Evolutionary conservation across 2,888 invertebrate genomes (phyloP).

Genomic region (Corbicula japonica): DNA sequence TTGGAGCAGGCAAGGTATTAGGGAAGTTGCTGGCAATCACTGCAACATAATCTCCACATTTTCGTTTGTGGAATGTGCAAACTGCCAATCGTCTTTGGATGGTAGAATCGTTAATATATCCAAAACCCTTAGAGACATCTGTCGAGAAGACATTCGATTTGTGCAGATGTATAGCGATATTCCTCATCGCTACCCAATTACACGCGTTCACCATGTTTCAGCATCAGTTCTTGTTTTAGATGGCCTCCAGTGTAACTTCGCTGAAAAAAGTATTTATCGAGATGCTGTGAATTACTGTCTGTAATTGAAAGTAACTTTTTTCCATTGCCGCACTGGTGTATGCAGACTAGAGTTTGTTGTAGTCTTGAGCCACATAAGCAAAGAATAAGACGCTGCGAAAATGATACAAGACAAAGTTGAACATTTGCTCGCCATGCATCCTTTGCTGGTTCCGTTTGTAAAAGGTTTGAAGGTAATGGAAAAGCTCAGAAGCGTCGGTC

Average conservation of each 20-base stretch:
- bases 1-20: background rate
- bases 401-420: background rate
- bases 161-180: constrained; percentile 4
- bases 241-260: background rate
- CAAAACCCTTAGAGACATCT: background rate
- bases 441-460: constrained; percentile 3
- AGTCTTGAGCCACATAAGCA: too few relatives aligned
- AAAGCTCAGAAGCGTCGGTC: background rate
- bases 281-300: background rate
- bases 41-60: background rate
- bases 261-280: constrained; percentile 4
- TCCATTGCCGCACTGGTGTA: background rate
- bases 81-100: background rate
- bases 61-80: constrained; percentile 6
- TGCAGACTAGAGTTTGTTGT: constrained; percentile 5
- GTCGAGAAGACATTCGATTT: constrained; percentile 1
- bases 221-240: constrained; percentile 1
- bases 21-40: background rate
- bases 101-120: background rate
- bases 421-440: background rate
- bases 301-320: background rate
- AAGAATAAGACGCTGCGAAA: too few relatives aligned
- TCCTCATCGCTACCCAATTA: background rate
- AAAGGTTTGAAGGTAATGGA: too few relatives aligned
- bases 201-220: background rate